Base-by-base conservation (phyloP, 2,888 invertebrate species). In the Endotricha flammealis region DNA sequence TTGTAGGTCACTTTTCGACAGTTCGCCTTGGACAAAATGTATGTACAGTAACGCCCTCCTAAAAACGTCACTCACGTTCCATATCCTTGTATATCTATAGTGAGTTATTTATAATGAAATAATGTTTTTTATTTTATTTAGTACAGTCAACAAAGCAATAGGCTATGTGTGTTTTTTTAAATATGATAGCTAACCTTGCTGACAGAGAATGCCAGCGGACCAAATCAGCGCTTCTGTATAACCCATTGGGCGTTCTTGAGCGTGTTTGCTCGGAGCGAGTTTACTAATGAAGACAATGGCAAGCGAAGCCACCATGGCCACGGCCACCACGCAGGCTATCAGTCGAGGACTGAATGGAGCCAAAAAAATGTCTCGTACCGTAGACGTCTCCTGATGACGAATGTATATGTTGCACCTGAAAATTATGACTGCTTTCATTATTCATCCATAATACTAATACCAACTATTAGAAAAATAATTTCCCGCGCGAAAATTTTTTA, bases 151-250 rank as follows among this genome's bases (percentile, higher is more conserved):
- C n/a, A n/a, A n/a, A n/a, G n/a, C n/a, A n/a, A n/a, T n/a, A n/a
- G n/a, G n/a, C n/a, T n/a, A n/a, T n/a, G n/a, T n/a, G n/a, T n/a
- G n/a, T n/a, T n/a, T n/a, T n/a, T n/a, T n/a, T n/a, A n/a, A n/a
- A n/a, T n/a, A n/a, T n/a, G n/a, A n/a, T n/a, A n/a, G n/a, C 16
- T 8, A 25, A 90, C 91, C 91, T 87, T 91, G 91, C 71, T 90
- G 90, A 50, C 89, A 90, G 47, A 91, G 81, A 46, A 91, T 88
- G 33, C 90, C 90, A 16, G 88, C 82, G 8, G 89, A 88, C 90
- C 90, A 91, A 27, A 91, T 67, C 0, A 89, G 55, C 1, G 90
- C 88, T 47, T 91, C 91, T 0, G 87, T 82, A 12, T 83, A 78
- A 42, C 60, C 86, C 58, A 70, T 75, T 29, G 51, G 62, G 32